Evolutionary conservation across 2,113 vertebrate genomes (phyloP).

Genomic region (Sander lucioperca): DNA sequence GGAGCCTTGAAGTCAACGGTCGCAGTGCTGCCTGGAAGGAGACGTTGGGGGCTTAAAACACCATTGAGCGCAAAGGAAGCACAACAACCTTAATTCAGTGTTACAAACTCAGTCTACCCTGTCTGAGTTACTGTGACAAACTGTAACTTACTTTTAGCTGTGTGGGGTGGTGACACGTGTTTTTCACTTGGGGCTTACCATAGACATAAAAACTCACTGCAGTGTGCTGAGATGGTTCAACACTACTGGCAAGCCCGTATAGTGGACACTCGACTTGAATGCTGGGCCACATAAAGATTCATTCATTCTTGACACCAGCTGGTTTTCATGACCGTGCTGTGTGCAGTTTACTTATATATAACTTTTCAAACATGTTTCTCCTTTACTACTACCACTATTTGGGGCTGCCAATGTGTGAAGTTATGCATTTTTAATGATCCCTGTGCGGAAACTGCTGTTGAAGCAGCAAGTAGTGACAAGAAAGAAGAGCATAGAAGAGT

Average conservation of each 20-base stretch:
- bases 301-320: constrained; percentile 1
- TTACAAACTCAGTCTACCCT: constrained; percentile 18
- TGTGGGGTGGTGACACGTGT: constrained; percentile 38
- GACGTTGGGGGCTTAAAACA: too few relatives aligned
- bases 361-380: constrained; percentile 53
- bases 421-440: constrained; percentile 68
- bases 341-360: constrained; percentile 30
- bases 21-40: too few relatives aligned
- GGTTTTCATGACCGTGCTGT: constrained; percentile 2
- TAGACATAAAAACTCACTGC: constrained; percentile 9
- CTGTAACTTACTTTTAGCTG: constrained; percentile 35
- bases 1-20: too few relatives aligned
- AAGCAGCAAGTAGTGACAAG: constrained; percentile 51
- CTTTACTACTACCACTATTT: constrained; percentile 36
- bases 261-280: neutral
- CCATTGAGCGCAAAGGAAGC: neutral
- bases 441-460: constrained; percentile 60
- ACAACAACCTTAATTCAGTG: constrained; percentile 24
- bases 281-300: constrained; percentile 18
- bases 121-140: constrained; percentile 43
- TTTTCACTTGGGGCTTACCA: constrained; percentile 3
- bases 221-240: neutral
- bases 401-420: constrained; percentile 55
- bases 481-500: constrained; percentile 45
- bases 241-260: neutral